Conservation (phyloP, 2,113 vertebrate species). For the Platichthys flesus region DNA sequence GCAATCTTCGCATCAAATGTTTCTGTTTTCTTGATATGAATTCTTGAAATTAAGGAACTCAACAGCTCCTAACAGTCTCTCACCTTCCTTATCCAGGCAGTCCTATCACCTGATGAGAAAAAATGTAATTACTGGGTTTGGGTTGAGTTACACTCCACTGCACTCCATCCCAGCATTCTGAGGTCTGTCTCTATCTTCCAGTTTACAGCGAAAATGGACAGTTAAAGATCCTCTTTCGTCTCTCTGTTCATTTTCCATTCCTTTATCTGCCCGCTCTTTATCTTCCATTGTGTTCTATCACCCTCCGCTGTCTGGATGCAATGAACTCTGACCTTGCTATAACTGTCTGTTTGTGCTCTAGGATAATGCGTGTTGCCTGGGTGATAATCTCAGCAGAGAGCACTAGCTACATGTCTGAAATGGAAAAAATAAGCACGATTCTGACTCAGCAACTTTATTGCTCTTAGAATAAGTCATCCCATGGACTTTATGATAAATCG, state of each 20-base stretch:
- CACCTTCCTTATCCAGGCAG: slow-evolving; percentile 30
- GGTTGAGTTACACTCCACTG: slow-evolving; percentile 47
- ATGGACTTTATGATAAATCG: slow-evolving; percentile 15
- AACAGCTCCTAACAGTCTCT: slow-evolving; percentile 37
- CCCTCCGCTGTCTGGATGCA: neutral
- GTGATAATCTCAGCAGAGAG: neutral
- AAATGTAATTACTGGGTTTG: slow-evolving; percentile 46
- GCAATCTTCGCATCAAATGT: neutral
- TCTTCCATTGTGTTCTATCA: slow-evolving; percentile 11
- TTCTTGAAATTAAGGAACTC: slow-evolving; percentile 18
- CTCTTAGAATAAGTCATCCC: slow-evolving; percentile 15
- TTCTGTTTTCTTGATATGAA: neutral
- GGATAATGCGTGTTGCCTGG: neutral
- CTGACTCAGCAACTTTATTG: slow-evolving; percentile 24
- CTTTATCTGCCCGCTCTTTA: slow-evolving; percentile 19
- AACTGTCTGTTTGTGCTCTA: neutral
- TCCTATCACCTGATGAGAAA: slow-evolving; percentile 19
- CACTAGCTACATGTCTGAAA: neutral
- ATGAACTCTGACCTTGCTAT: slow-evolving; percentile 2
- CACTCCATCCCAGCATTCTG: slow-evolving; percentile 22
- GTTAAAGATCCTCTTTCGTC: slow-evolving; percentile 27
- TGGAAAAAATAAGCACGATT: neutral
- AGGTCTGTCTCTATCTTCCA: slow-evolving; percentile 20
- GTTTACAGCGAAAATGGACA: slow-evolving; percentile 27
- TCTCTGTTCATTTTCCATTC: slow-evolving; percentile 16